phyloP scores from a whole-genome alignment of 2,797 vertebrate genomes.

The Anolis apletophallus region DNA sequence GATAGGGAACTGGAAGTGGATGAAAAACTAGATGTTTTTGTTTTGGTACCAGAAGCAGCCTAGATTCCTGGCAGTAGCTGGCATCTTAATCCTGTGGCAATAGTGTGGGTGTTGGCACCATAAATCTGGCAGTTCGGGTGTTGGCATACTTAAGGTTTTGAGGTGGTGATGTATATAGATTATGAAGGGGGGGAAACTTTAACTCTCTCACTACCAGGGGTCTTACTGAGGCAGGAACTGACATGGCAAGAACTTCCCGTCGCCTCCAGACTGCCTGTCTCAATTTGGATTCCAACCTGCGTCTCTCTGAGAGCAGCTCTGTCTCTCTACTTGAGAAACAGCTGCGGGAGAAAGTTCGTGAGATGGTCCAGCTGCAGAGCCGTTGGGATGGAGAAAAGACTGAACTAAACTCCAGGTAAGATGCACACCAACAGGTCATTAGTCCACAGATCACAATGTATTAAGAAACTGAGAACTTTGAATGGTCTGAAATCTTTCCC shows the following conservation, averaged over 20 bases:
- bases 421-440: neutral
- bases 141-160: neutral
- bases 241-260: slow-evolving; percentile 72
- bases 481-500: neutral
- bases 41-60: no score
- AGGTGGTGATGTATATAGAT: neutral
- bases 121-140: neutral
- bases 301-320: slow-evolving; percentile 62
- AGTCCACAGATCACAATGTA: neutral
- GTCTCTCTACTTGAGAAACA: slow-evolving; percentile 73
- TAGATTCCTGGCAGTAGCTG: neutral
- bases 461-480: neutral
- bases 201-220: slow-evolving; percentile 74
- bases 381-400: slow-evolving; percentile 84
- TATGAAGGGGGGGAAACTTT: neutral
- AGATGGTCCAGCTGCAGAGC: slow-evolving; percentile 84
- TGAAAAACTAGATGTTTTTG: neutral
- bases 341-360: slow-evolving; percentile 82
- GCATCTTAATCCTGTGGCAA: neutral
- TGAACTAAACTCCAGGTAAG: slow-evolving; percentile 84
- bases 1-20: neutral
- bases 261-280: slow-evolving; percentile 80
- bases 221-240: slow-evolving; percentile 80
- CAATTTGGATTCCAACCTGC: slow-evolving; percentile 76
- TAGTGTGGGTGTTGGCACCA: neutral